These are phyloP conservation scores for Melieria picta DNA, from an alignment of 2,888 invertebrate genomes.

Conservation along the genomic window DNA sequence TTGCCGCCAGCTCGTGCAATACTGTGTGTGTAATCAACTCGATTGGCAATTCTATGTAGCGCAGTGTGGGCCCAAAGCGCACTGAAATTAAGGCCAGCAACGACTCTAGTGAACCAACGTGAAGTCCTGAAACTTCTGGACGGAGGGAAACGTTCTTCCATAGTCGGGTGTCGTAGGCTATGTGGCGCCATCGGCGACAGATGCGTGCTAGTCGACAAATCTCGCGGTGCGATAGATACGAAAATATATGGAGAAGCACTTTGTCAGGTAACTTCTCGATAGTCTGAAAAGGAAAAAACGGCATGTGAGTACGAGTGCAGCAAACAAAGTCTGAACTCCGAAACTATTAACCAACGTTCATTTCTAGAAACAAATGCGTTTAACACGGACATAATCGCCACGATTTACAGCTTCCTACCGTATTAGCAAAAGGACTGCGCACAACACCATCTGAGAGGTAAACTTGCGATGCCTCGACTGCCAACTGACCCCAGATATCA, in stretches of 20 bases:
- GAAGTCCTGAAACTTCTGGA: conserved; percentile 90
- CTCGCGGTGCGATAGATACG: conserved; percentile 92
- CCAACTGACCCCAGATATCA: conserved; percentile 90
- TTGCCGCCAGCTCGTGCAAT: conserved; percentile 94
- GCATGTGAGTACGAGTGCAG: background rate
- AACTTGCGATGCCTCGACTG: conserved; percentile 86
- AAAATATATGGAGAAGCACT: conserved; percentile 92
- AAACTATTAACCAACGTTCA: too few relatives aligned
- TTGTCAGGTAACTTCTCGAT: conserved; percentile 98
- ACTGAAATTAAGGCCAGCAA: conserved; percentile 87
- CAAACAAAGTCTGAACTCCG: too few relatives aligned
- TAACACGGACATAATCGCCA: background rate
- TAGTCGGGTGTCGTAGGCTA: conserved; percentile 93
- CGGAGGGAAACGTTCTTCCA: conserved; percentile 97
- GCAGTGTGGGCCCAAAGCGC: conserved; percentile 86
- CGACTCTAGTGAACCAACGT: conserved; percentile 81
- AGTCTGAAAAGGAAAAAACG: conserved; percentile 73
- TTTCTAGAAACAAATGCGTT: background rate
- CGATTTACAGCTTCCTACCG: conserved; percentile 71
- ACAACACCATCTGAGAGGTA: conserved; percentile 84
- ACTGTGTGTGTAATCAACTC: conserved; percentile 97
- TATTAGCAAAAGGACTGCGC: conserved; percentile 84
- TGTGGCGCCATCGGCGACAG: conserved; percentile 94
- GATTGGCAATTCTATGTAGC: conserved; percentile 93
- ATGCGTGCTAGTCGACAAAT: conserved; percentile 94